Conservation (phyloP, 92 coral and sea anemone genomes). For the Pocillopora meandrina region DNA sequence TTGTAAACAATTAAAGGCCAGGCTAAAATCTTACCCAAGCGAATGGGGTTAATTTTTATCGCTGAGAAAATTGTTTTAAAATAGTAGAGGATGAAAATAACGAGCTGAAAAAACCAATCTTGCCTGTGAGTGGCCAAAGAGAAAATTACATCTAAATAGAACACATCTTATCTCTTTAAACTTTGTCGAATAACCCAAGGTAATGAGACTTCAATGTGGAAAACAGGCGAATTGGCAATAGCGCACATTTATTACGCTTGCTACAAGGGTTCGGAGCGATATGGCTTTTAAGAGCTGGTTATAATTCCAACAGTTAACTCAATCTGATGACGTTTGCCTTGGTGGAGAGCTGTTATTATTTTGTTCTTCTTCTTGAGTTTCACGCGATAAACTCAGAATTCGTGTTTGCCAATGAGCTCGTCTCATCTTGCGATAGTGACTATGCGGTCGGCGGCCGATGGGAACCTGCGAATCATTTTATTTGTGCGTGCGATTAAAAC, state of each 20-base stretch:
- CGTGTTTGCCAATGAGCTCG: conserved; percentile 16
- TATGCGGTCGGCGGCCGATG: conserved; percentile 26
- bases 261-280: background rate
- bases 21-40: conserved; percentile 10
- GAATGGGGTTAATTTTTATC: conserved; percentile 1
- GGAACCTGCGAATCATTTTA: conserved; percentile 32
- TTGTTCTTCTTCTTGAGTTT: background rate
- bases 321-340: background rate
- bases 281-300: background rate
- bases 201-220: conserved; percentile 1
- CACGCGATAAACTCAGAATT: conserved; percentile 24
- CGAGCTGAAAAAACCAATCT: background rate
- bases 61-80: background rate
- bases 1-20: conserved; percentile 29
- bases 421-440: conserved; percentile 16
- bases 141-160: conserved; percentile 20
- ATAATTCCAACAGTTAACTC: conserved; percentile 3
- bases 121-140: conserved; percentile 21
- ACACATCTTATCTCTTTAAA: conserved; percentile 7
- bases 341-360: conserved; percentile 7
- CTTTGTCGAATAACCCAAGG: conserved; percentile 1
- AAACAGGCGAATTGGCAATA: conserved; percentile 8
- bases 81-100: conserved; percentile 1
- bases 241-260: background rate
- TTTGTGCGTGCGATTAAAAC: conserved; percentile 27